Evolutionary conservation across 2,888 invertebrate species (phyloP).

Genomic region (Morpho achilles): DNA sequence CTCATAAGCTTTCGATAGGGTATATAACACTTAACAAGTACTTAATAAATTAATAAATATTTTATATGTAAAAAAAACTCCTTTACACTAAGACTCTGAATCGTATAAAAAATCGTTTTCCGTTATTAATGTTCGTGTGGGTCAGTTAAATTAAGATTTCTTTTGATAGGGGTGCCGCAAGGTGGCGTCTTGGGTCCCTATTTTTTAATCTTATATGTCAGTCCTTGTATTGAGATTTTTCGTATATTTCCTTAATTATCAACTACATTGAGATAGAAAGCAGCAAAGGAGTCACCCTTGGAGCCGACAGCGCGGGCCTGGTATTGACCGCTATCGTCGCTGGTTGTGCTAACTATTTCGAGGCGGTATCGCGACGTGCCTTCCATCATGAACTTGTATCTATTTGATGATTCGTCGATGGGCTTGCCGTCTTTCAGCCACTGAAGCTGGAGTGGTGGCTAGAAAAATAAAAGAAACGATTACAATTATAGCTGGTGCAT

Average conservation of each 20-base stretch:
- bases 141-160: slow-evolving; percentile 32
- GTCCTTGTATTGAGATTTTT: slow-evolving; percentile 40
- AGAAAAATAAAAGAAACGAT: slow-evolving; percentile 22
- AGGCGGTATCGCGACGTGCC: slow-evolving; percentile 88
- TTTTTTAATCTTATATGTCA: slow-evolving; percentile 44
- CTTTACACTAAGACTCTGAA: slow-evolving; percentile 69
- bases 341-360: slow-evolving; percentile 85
- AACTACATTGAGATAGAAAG: slow-evolving; percentile 91
- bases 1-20: slow-evolving; percentile 70
- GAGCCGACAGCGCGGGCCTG: slow-evolving; percentile 91
- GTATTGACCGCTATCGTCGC: slow-evolving; percentile 93
- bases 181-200: slow-evolving; percentile 45
- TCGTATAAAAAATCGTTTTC: slow-evolving; percentile 67
- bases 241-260: slow-evolving; percentile 49
- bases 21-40: slow-evolving; percentile 70
- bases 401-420: slow-evolving; percentile 87
- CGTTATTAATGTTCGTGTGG: slow-evolving; percentile 47
- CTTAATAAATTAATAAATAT: slow-evolving; percentile 64
- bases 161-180: slow-evolving; percentile 40
- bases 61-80: slow-evolving; percentile 55
- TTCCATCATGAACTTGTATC: slow-evolving; percentile 91
- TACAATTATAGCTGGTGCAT: background rate
- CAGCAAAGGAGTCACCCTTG: slow-evolving; percentile 89
- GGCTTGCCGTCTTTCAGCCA: slow-evolving; percentile 97
- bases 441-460: slow-evolving; percentile 82